Conservation (phyloP, 35 echinoderm and acorn worm genomes). For the Ptychodera flava region DNA sequence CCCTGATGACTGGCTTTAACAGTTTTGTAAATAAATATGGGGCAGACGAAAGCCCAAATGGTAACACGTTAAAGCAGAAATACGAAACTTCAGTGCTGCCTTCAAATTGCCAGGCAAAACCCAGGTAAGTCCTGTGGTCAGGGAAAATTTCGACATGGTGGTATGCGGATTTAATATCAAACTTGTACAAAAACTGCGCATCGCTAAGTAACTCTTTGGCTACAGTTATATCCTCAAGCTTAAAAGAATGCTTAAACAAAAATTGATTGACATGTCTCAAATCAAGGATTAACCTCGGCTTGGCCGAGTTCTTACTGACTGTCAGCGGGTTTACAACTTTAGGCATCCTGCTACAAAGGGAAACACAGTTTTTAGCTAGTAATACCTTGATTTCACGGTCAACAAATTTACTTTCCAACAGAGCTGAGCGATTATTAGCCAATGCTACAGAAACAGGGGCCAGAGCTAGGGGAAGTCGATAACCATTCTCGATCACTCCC, state of each 20-base stretch:
- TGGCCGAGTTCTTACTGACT: too few species aligned
- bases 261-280: slow-evolving; percentile 9
- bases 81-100: slow-evolving; percentile 3
- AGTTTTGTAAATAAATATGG: slow-evolving; percentile 20
- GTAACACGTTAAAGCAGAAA: slow-evolving; percentile 19
- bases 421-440: too few species aligned
- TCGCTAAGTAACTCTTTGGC: neutral
- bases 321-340: too few species aligned
- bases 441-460: too few species aligned
- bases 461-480: too few species aligned
- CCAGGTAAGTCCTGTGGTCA: slow-evolving; percentile 3
- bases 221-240: slow-evolving; percentile 16
- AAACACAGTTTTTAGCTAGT: too few species aligned
- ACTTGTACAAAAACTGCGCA: slow-evolving; percentile 8
- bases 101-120: slow-evolving; percentile 20
- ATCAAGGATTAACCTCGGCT: too few species aligned
- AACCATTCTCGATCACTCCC: too few species aligned
- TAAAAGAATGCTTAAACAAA: slow-evolving; percentile 7
- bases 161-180: too few species aligned
- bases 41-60: slow-evolving; percentile 20
- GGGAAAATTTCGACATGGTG: slow-evolving; percentile 21
- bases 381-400: too few species aligned
- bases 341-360: too few species aligned
- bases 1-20: slow-evolving; percentile 6
- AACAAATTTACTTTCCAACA: too few species aligned